These are phyloP conservation scores for Ochotona princeps DNA, from an alignment of 2,113 vertebrate species.

Conservation along the genomic window DNA sequence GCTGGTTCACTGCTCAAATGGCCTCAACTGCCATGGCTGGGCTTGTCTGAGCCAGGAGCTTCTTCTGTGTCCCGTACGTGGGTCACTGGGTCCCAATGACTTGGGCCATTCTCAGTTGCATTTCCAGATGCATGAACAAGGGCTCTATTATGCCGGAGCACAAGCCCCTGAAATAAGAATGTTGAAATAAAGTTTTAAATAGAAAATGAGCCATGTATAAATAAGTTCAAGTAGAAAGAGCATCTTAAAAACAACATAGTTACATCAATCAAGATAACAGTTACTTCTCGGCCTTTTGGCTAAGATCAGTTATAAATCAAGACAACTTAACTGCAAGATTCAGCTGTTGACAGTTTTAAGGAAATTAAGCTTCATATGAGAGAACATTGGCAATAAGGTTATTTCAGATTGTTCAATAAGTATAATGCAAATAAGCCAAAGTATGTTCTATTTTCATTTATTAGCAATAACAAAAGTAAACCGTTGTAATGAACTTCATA, in stretches of 20 bases:
- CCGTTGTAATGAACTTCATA: conserved; percentile 30
- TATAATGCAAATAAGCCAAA: conserved; percentile 43
- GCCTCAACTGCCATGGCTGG: too few species aligned
- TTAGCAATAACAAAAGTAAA: conserved; percentile 36
- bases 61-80: too few species aligned
- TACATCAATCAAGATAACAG: not conserved
- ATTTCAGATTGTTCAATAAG: conserved; percentile 50
- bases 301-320: too few species aligned
- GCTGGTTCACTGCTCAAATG: too few species aligned
- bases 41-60: too few species aligned
- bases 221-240: conserved; percentile 7
- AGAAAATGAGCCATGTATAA: conserved; percentile 1
- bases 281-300: not conserved
- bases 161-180: conserved; percentile 20
- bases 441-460: conserved; percentile 16
- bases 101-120: too few species aligned
- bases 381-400: conserved; percentile 20
- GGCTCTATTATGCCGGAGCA: too few species aligned
- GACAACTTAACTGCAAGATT: too few species aligned
- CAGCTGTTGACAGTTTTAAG: not conserved
- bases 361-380: conserved; percentile 31
- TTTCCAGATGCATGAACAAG: too few species aligned
- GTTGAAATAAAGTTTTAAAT: conserved; percentile 35
- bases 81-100: too few species aligned
- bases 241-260: conserved; percentile 16